These are phyloP conservation scores for Sphaerolaimus hirsutus DNA, from an alignment of 2,888 invertebrate species.

Conservation along the genomic window DNA sequence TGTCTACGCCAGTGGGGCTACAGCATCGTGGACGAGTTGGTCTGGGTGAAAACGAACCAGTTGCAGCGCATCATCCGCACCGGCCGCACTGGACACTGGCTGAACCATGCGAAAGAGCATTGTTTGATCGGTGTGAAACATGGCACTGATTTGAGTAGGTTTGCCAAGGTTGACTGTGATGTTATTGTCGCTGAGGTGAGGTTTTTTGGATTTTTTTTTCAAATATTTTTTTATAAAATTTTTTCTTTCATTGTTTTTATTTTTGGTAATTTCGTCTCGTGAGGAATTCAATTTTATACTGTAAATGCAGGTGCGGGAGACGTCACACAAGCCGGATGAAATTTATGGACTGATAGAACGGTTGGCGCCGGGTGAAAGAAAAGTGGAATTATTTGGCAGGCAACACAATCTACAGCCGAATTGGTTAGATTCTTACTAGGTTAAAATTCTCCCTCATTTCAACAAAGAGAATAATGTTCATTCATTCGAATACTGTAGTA, in stretches of 20 bases:
- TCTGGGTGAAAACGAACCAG: constrained; percentile 98
- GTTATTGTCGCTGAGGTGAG: constrained; percentile 78
- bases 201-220: not conserved
- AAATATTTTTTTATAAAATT: not conserved
- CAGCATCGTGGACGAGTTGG: constrained; percentile 78
- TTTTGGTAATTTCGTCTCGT: not conserved
- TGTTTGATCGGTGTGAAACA: constrained; percentile 91
- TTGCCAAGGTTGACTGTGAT: constrained; percentile 76
- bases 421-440: constrained; percentile 38
- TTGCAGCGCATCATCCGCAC: constrained; percentile 68
- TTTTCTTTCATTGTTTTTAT: not conserved
- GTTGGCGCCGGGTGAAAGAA: constrained; percentile 78
- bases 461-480: too few species aligned
- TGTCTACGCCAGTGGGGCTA: constrained; percentile 90
- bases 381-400: constrained; percentile 83
- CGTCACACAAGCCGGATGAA: constrained; percentile 80
- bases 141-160: constrained; percentile 57
- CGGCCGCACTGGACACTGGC: constrained; percentile 48
- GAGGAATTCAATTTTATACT: not conserved
- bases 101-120: constrained; percentile 94
- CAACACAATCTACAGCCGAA: constrained; percentile 94
- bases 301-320: constrained; percentile 45
- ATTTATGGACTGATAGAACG: constrained; percentile 92
- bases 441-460: not conserved
- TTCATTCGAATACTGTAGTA: too few species aligned